Percentiles rank a stretch among this genome's conserved stretches.
phyloP scores from a whole-genome alignment of 2,888 invertebrate species.

The Ctena decussata region DNA sequence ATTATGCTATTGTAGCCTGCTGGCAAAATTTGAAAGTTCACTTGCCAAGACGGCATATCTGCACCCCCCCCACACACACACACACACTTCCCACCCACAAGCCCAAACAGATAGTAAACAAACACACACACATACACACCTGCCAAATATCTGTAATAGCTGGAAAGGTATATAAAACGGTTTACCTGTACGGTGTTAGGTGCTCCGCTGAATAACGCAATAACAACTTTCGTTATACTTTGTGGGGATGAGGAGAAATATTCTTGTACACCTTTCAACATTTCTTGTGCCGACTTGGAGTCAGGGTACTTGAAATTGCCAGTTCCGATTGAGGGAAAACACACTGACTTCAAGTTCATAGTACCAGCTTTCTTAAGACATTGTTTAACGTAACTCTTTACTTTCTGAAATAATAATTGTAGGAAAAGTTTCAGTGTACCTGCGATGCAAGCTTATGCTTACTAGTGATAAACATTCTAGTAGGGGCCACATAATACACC shows the following conservation, averaged over 20 bases:
- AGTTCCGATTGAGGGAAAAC: slow-evolving; percentile 78
- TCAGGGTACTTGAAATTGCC: slow-evolving; percentile 71
- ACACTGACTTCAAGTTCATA: slow-evolving; percentile 51
- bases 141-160: too few relatives aligned
- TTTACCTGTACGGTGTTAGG: slow-evolving; percentile 32
- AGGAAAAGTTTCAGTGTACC: too few relatives aligned
- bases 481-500: too few relatives aligned
- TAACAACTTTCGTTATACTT: slow-evolving; percentile 38
- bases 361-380: slow-evolving; percentile 61
- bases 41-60: too few relatives aligned
- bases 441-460: too few relatives aligned
- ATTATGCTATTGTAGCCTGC: too few relatives aligned
- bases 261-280: slow-evolving; percentile 64
- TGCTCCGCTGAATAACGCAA: slow-evolving; percentile 65
- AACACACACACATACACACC: too few relatives aligned
- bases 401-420: slow-evolving; percentile 29
- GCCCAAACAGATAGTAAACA: too few relatives aligned
- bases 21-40: too few relatives aligned
- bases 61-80: too few relatives aligned
- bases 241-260: slow-evolving; percentile 46
- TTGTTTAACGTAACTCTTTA: slow-evolving; percentile 24
- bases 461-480: too few relatives aligned
- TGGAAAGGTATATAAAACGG: neutral
- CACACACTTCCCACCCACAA: too few relatives aligned
- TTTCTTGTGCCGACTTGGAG: slow-evolving; percentile 59